phyloP scores from a whole-genome alignment of 1,140 invertebrate species.

The Sipha flava region DNA sequence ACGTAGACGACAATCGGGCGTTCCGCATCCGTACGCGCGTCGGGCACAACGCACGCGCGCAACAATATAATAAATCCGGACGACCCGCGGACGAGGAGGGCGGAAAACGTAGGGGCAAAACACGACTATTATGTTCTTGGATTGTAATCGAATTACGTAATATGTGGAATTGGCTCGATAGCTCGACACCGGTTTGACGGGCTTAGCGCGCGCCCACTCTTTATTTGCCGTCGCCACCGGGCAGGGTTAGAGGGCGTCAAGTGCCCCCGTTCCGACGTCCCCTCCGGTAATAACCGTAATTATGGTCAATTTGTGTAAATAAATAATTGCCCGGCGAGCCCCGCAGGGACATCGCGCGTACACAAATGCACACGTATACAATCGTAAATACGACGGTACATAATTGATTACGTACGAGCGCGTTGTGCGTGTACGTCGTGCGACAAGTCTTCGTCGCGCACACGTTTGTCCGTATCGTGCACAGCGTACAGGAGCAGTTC shows the following conservation, averaged over 20 bases:
- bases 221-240: not conserved
- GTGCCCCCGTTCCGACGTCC: not conserved
- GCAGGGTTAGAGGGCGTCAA: constrained; percentile 20
- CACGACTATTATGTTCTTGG: not conserved
- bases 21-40: too few relatives aligned
- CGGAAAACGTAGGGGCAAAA: not conserved
- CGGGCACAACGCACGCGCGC: too few relatives aligned
- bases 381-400: not conserved
- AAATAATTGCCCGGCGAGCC: not conserved
- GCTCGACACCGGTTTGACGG: not conserved
- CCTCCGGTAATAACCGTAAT: constrained; percentile 16
- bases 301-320: constrained; percentile 20
- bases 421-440: not conserved
- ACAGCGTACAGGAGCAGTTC: not conserved
- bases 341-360: not conserved
- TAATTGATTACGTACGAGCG: not conserved
- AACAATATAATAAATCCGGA: too few relatives aligned
- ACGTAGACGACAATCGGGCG: too few relatives aligned
- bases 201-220: not conserved
- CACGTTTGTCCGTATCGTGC: not conserved
- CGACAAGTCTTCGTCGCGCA: not conserved
- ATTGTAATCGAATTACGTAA: not conserved
- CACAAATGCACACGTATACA: not conserved
- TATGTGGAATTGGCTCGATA: not conserved
- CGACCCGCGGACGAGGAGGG: too few relatives aligned